Evolutionary conservation across 2,113 vertebrate genomes (phyloP).

Genomic region (Caretta caretta): DNA sequence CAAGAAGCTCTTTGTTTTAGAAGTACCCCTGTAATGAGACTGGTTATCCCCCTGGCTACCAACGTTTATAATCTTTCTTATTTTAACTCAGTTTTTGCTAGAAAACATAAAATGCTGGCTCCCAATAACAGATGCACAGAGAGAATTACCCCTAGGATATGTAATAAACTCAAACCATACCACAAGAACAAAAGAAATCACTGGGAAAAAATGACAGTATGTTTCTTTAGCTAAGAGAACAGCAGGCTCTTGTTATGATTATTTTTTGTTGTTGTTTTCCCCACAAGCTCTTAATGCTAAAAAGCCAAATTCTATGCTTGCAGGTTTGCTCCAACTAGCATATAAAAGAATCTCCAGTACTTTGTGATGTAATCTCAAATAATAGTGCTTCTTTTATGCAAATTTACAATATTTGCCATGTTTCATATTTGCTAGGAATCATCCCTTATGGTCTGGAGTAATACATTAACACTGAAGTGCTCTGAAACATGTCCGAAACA

Average conservation of each 20-base stretch:
- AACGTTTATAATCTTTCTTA: neutral
- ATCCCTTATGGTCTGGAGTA: neutral
- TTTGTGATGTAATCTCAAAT: neutral
- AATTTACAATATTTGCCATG: neutral
- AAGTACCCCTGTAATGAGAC: neutral
- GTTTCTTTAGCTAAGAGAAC: neutral
- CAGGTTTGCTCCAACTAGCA: neutral
- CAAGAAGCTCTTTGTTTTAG: neutral
- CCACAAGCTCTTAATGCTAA: neutral
- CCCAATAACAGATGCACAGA: neutral
- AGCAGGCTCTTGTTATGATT: neutral
- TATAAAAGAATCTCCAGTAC: neutral
- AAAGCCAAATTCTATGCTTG: neutral
- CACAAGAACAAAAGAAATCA: neutral
- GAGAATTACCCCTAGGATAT: constrained; percentile 1
- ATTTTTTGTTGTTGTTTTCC: neutral
- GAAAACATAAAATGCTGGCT: neutral
- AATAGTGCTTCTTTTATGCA: neutral
- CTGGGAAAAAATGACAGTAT: neutral
- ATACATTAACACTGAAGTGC: neutral
- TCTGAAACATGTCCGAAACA: neutral
- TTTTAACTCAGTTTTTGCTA: neutral
- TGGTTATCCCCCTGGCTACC: neutral
- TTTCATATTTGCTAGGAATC: neutral
- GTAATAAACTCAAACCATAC: neutral